These are phyloP conservation scores for Pseudochaenichthys georgianus DNA, from an alignment of 2,797 vertebrate genomes.

Conservation along the genomic window DNA sequence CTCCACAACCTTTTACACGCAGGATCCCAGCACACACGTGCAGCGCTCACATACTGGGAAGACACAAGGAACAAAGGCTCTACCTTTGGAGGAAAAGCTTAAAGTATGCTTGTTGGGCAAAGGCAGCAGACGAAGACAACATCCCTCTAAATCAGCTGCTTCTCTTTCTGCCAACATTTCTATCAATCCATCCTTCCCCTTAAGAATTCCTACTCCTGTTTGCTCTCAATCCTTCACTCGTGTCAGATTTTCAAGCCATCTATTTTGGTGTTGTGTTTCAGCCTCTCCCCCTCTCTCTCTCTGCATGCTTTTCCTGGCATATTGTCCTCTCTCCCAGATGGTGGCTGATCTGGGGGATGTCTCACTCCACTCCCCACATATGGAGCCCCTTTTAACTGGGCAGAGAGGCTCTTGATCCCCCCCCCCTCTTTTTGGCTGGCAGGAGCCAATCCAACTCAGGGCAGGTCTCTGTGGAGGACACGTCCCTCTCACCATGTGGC, in stretches of 20 bases:
- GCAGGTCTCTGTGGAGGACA: slow-evolving; percentile 40
- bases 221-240: slow-evolving; percentile 34
- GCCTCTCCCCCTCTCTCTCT: slow-evolving; percentile 7
- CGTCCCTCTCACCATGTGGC: slow-evolving; percentile 36
- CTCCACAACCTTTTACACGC: slow-evolving; percentile 31
- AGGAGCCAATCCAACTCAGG: slow-evolving; percentile 50
- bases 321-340: slow-evolving; percentile 69
- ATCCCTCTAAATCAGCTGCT: slow-evolving; percentile 60
- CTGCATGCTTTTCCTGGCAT: slow-evolving; percentile 54
- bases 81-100: slow-evolving; percentile 62
- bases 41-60: slow-evolving; percentile 31
- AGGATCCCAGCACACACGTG: not conserved
- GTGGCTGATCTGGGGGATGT: slow-evolving; percentile 60
- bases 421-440: slow-evolving; percentile 29
- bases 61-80: slow-evolving; percentile 53
- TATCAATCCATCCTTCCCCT: slow-evolving; percentile 46
- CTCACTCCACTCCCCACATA: slow-evolving; percentile 70
- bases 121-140: slow-evolving; percentile 65
- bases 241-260: slow-evolving; percentile 42
- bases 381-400: slow-evolving; percentile 59
- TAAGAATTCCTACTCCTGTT: slow-evolving; percentile 32
- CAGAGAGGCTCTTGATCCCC: slow-evolving; percentile 61
- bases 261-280: slow-evolving; percentile 27
- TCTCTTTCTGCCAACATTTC: slow-evolving; percentile 54
- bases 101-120: slow-evolving; percentile 63